Conservation (phyloP, 2,888 invertebrate species). For the Acleris literana region DNA sequence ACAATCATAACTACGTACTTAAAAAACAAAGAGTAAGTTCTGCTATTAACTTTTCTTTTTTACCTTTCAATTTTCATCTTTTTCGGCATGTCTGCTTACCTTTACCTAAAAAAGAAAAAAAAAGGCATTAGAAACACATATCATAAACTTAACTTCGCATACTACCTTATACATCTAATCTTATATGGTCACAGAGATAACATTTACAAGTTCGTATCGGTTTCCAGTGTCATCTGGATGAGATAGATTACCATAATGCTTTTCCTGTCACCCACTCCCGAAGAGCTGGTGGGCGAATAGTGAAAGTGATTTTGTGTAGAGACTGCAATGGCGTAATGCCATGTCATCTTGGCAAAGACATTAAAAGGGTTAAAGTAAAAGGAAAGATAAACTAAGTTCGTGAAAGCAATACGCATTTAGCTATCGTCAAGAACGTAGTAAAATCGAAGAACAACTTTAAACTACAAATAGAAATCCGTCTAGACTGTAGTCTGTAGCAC, state of each 20-base stretch:
- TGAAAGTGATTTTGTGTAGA: conserved; percentile 62
- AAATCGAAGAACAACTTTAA: background rate
- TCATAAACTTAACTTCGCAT: background rate
- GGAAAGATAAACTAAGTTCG: too few relatives aligned
- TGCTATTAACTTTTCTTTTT: too few relatives aligned
- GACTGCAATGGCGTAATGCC: conserved; percentile 47
- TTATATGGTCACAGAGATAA: conserved; percentile 32
- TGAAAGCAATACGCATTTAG: too few relatives aligned
- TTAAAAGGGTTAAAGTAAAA: background rate
- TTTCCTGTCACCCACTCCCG: conserved; percentile 50
- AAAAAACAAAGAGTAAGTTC: too few relatives aligned
- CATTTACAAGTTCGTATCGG: conserved; percentile 37
- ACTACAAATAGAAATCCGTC: conserved; percentile 6
- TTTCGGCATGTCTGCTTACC: conserved; percentile 55
- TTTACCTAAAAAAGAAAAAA: conserved; percentile 72
- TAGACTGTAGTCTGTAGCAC: conserved; percentile 38
- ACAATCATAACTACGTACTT: too few relatives aligned
- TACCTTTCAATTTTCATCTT: background rate
- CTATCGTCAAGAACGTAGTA: background rate
- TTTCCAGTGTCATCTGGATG: conserved; percentile 47
- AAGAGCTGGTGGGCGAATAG: conserved; percentile 58
- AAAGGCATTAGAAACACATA: conserved; percentile 38
- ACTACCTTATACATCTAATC: conserved; percentile 21
- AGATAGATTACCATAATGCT: conserved; percentile 57
- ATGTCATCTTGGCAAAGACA: conserved; percentile 21